These are phyloP conservation scores for Cyclargus thomasi DNA, from an alignment of 1,140 invertebrate genomes.

Conservation along the genomic window DNA sequence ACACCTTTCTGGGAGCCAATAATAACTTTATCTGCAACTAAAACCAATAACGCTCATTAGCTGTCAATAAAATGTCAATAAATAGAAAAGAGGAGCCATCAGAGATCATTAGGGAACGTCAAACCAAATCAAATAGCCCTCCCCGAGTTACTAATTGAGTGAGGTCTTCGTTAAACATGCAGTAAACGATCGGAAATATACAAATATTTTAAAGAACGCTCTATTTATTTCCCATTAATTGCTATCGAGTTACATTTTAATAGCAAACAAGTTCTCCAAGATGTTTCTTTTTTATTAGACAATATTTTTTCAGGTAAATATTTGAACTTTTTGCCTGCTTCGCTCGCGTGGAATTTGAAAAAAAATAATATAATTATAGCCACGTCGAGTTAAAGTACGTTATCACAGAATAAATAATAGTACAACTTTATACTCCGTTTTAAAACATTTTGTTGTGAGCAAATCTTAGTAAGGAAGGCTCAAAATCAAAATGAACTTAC, in stretches of 20 bases:
- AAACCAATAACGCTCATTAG: constrained; percentile 42
- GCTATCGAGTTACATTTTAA: constrained; percentile 1
- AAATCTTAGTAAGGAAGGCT: no score
- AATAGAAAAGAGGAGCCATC: constrained; percentile 35
- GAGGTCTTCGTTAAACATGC: constrained; percentile 21
- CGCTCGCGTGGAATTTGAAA: no score
- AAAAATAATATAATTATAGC: no score
- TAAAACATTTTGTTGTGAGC: no score
- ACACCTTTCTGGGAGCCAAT: not conserved
- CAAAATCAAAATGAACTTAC: no score
- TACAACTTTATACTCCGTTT: no score
- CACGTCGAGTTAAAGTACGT: no score
- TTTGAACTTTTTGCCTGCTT: no score
- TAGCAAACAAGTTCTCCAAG: not conserved
- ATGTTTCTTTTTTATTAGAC: not conserved
- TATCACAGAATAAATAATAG: no score
- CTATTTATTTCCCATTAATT: not conserved
- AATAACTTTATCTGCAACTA: not conserved
- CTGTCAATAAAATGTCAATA: constrained; percentile 44
- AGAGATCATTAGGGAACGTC: constrained; percentile 46
- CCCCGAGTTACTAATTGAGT: constrained; percentile 48
- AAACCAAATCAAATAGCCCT: constrained; percentile 64
- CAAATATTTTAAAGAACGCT: not conserved
- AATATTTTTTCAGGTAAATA: no score
- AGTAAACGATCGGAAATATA: constrained; percentile 15